Percentiles rank a stretch among this genome's conserved stretches.
Evolutionary conservation across 1,140 invertebrate genomes (phyloP).

Genomic region (Limonius californicus): DNA sequence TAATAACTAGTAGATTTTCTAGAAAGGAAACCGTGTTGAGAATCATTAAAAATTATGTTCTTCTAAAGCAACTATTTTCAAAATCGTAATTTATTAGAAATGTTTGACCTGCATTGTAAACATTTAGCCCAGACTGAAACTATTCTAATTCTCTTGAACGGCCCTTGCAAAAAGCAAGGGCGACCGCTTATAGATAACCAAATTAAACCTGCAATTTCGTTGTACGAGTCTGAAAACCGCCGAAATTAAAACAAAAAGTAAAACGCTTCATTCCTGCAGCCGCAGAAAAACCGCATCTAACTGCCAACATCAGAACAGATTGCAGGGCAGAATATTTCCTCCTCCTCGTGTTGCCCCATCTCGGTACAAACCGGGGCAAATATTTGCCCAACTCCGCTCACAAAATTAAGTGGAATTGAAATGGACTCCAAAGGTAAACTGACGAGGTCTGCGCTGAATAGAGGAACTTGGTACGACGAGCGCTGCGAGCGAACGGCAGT

Average conservation of each 20-base stretch:
- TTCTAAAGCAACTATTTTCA: too few relatives aligned
- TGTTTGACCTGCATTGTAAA: too few relatives aligned
- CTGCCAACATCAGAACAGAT: constrained; percentile 20
- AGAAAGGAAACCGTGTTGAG: too few relatives aligned
- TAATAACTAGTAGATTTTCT: too few relatives aligned
- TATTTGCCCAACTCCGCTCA: constrained; percentile 48
- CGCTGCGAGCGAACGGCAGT: constrained; percentile 3
- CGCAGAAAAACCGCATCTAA: constrained; percentile 13
- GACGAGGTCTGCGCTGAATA: constrained; percentile 12
- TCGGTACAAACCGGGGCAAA: constrained; percentile 45
- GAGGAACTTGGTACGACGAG: not conserved
- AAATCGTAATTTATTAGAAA: too few relatives aligned
- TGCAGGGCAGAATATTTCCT: constrained; percentile 13
- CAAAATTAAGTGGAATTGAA: constrained; percentile 51
- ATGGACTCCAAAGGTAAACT: constrained; percentile 48
- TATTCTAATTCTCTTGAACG: too few relatives aligned
- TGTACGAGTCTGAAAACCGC: not conserved
- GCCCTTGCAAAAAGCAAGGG: too few relatives aligned
- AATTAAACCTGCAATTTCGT: not conserved
- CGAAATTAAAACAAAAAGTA: constrained; percentile 21
- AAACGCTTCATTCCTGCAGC: constrained; percentile 11
- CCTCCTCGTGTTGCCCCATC: constrained; percentile 30
- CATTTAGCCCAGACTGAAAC: too few relatives aligned
- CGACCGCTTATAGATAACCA: not conserved
- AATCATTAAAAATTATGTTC: too few relatives aligned